Percentiles rank a stretch among this genome's conserved stretches.
Conservation (phyloP, 2,888 invertebrate genomes). For the Cheilosia scutellata region DNA sequence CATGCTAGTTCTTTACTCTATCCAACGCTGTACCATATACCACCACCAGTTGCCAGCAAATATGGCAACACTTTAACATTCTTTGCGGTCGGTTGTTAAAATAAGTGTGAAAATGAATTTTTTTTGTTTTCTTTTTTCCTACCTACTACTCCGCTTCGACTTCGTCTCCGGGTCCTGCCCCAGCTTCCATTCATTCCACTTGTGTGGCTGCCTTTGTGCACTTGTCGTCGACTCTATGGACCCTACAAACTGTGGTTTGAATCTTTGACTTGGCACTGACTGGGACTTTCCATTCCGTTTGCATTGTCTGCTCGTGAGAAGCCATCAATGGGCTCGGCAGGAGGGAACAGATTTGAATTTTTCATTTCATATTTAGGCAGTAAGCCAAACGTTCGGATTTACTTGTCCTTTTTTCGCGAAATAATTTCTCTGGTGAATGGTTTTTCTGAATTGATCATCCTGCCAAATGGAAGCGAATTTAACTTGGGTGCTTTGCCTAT, state of each 20-base stretch:
- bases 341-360: slow-evolving; percentile 67
- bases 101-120: slow-evolving; percentile 82
- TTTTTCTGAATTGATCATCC: slow-evolving; percentile 64
- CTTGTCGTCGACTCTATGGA: slow-evolving; percentile 51
- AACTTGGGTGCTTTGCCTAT: slow-evolving; percentile 44
- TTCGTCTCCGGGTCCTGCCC: background rate
- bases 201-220: slow-evolving; percentile 48
- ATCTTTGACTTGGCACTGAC: slow-evolving; percentile 72
- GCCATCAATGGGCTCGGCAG: slow-evolving; percentile 34
- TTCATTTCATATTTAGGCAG: slow-evolving; percentile 74
- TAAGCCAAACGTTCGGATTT: slow-evolving; percentile 64
- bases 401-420: slow-evolving; percentile 28
- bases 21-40: slow-evolving; percentile 30
- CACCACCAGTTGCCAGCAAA: slow-evolving; percentile 70
- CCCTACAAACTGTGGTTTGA: slow-evolving; percentile 44
- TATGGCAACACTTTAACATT: slow-evolving; percentile 73
- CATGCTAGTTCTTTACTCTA: slow-evolving; percentile 31
- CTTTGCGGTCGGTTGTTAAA: slow-evolving; percentile 80
- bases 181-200: slow-evolving; percentile 31
- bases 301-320: slow-evolving; percentile 57
- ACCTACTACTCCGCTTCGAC: background rate
- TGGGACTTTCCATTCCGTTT: slow-evolving; percentile 44
- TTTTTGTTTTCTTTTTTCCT: slow-evolving; percentile 77
- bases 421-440: slow-evolving; percentile 48
- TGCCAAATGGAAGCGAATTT: slow-evolving; percentile 68